These are phyloP conservation scores for Tigriopus californicus DNA, from an alignment of 2,888 invertebrate genomes.

Conservation along the genomic window DNA sequence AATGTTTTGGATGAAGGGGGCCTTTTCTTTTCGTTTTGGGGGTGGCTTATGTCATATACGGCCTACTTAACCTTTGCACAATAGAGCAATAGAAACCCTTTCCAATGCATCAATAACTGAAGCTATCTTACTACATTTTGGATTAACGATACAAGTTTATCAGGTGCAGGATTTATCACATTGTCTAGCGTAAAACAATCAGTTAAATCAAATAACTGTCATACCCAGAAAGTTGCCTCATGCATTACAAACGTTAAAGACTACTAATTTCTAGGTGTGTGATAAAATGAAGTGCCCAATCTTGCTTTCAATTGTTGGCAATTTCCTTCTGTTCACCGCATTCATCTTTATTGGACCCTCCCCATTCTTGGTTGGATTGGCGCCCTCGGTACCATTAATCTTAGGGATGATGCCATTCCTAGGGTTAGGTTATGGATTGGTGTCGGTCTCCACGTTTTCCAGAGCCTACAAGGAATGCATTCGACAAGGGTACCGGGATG, in stretches of 20 bases:
- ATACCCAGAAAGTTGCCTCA: no score
- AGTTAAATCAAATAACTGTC: no score
- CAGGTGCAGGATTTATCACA: no score
- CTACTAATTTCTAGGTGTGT: not conserved
- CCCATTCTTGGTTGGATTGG: not conserved
- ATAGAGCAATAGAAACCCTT: no score
- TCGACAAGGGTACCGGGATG: not conserved
- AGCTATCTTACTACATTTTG: no score
- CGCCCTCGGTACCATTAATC: not conserved
- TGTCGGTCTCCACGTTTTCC: not conserved
- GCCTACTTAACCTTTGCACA: no score
- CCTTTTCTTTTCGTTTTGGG: no score
- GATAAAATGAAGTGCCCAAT: not conserved
- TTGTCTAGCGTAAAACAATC: no score
- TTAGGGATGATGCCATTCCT: not conserved
- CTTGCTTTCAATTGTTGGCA: not conserved
- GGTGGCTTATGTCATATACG: no score
- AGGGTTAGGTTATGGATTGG: not conserved
- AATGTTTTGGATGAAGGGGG: no score
- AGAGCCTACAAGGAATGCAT: not conserved
- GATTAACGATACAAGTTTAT: no score
- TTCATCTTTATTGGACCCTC: not conserved
- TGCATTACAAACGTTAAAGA: not conserved
- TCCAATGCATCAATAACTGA: no score
- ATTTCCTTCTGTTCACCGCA: not conserved